These are phyloP conservation scores for Urosaurus nigricauda DNA, from an alignment of 2,797 vertebrate species.

Conservation along the genomic window DNA sequence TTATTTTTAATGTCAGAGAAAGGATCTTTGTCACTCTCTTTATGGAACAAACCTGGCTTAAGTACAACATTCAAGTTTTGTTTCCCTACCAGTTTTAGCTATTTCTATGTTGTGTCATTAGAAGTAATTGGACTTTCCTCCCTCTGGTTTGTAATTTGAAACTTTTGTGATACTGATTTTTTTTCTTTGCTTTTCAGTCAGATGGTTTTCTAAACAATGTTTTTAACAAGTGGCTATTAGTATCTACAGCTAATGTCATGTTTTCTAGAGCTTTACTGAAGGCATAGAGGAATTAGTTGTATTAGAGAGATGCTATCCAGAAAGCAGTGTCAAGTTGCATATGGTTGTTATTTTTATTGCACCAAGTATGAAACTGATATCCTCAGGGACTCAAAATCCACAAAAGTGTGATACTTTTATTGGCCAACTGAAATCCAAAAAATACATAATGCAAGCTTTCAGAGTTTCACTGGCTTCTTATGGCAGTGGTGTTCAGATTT, in stretches of 20 bases:
- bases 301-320: not conserved
- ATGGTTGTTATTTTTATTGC: not conserved
- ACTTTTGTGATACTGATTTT: conserved; percentile 46
- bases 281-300: not conserved
- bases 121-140: not conserved
- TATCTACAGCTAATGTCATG: not conserved
- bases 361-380: not conserved
- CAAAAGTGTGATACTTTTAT: too few relatives aligned
- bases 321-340: not conserved
- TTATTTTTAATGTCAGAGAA: not conserved
- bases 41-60: not conserved
- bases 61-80: conserved; percentile 16
- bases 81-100: conserved; percentile 22
- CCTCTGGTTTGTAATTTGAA: conserved; percentile 33
- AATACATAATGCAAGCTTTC: too few relatives aligned
- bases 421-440: too few relatives aligned
- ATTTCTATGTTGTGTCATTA: not conserved
- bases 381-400: not conserved
- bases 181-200: conserved; percentile 28
- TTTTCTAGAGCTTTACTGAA: not conserved
- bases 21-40: not conserved
- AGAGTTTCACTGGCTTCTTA: too few relatives aligned
- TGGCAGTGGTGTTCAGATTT: too few relatives aligned
- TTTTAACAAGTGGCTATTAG: conserved; percentile 12
- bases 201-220: conserved; percentile 53